Conservation (phyloP, 1,140 invertebrate genomes). For the Sinonovacula constricta region DNA sequence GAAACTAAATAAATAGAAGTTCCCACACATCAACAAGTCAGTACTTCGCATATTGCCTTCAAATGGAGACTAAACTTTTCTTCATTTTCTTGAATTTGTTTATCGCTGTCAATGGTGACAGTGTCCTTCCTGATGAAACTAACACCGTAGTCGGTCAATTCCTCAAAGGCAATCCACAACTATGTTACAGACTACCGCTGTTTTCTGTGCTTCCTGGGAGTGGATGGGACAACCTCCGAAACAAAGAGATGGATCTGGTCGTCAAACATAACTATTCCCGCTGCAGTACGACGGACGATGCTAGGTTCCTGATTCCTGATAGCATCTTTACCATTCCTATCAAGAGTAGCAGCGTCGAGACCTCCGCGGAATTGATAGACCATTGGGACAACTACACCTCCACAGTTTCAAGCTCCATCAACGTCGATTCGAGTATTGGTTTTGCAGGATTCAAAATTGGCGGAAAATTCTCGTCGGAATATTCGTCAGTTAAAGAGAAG, state of each 20-base stretch:
- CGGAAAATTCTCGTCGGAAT: slow-evolving; percentile 59
- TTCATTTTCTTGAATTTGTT: too few relatives aligned
- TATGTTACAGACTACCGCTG: too few relatives aligned
- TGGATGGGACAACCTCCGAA: slow-evolving; percentile 70
- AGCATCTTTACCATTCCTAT: slow-evolving; percentile 53
- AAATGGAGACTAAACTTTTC: too few relatives aligned
- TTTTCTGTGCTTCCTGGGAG: slow-evolving; percentile 63
- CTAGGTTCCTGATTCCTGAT: slow-evolving; percentile 64
- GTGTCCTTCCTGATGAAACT: too few relatives aligned
- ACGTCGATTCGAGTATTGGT: slow-evolving; percentile 52
- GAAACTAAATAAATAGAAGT: too few relatives aligned
- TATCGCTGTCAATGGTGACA: too few relatives aligned
- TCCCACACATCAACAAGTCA: too few relatives aligned
- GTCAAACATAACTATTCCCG: slow-evolving; percentile 54
- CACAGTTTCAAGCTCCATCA: slow-evolving; percentile 52
- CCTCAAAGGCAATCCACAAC: too few relatives aligned
- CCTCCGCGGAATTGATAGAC: too few relatives aligned
- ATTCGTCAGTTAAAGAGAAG: slow-evolving; percentile 47
- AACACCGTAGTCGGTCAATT: too few relatives aligned
- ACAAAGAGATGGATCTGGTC: slow-evolving; percentile 59
- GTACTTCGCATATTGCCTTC: too few relatives aligned
- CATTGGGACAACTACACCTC: slow-evolving; percentile 61
- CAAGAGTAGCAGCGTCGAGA: slow-evolving; percentile 59
- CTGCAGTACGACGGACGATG: slow-evolving; percentile 63
- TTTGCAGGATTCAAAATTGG: slow-evolving; percentile 22